Base-by-base conservation (phyloP, 2,797 vertebrate species). In the Cygnus olor region DNA sequence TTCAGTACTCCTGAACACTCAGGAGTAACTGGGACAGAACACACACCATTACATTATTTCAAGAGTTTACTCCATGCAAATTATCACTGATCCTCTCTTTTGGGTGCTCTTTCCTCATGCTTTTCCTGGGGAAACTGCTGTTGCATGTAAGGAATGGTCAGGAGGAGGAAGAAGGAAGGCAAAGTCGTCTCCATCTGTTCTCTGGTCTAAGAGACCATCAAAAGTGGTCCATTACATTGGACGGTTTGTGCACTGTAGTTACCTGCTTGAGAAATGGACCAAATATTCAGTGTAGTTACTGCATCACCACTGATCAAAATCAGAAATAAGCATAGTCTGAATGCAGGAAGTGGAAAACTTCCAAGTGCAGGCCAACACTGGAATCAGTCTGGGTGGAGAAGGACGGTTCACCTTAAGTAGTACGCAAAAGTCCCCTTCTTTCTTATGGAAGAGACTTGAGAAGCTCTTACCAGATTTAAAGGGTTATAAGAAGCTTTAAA, bases 381-480 rank as follows among this genome's bases (percentile, higher is more conserved):
- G 27, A 36, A 30, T 34, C n/a, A 45, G 19, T 18, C 28, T n/a
- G 25, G 34, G 28, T 57, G 28, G 34, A 73, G n/a, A 84, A 54
- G 17, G 30, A 57, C 21, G 0, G 1, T 36, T 61, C 61, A 42
- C 44, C 56, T 88, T 72, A 65, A 85, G 70, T 34, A 64, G 54
- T 5, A 16, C 11, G n/a, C 38, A 88, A 86, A 94, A 93, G 77
- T 57, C 77, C 28, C 63, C 30, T 63, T 85, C 61, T 30, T 80
- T 63, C 77, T 85, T 44, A 25, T 0, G 2, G 20, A 68, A 91
- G 42, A 36, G 54, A 27, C 73, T 49, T 49, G 34, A 81, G 57
- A 28, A 93, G 36, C 77, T 94, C 79, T 92, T 42, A 83, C 24
- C 66, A 91, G 56, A 83, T 84, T 44, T 81, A 77, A 57, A 88